A percentile compares a stretch with the other conserved stretches of the same genome.
Evolutionary conservation across 1,140 invertebrate species (phyloP).

Genomic region (Hesperophylax magnus): DNA sequence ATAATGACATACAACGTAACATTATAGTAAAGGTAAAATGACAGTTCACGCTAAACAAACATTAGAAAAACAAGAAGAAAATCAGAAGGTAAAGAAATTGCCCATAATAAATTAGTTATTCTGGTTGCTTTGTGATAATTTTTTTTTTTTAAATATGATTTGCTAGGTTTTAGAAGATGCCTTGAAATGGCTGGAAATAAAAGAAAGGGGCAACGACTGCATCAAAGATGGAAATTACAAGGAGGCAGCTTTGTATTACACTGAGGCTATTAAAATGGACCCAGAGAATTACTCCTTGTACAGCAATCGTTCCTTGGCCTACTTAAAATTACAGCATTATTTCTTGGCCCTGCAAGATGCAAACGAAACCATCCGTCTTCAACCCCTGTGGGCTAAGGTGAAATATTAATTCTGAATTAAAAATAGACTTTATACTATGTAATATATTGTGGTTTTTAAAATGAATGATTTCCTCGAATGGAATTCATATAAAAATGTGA

Average conservation of each 20-base stretch:
- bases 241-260: slow-evolving; percentile 86
- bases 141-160: background rate
- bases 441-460: background rate
- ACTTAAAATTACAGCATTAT: slow-evolving; percentile 83
- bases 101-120: background rate
- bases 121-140: background rate
- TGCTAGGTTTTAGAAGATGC: slow-evolving; percentile 25
- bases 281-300: slow-evolving; percentile 80
- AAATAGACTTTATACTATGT: background rate
- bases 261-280: slow-evolving; percentile 84
- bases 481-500: too few relatives aligned
- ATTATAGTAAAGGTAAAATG: too few relatives aligned
- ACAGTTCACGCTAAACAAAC: background rate
- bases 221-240: slow-evolving; percentile 80
- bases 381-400: slow-evolving; percentile 87
- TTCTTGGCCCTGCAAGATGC: slow-evolving; percentile 86
- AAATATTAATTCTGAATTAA: background rate
- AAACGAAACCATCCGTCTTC: slow-evolving; percentile 79
- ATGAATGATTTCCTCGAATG: too few relatives aligned
- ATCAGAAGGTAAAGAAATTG: too few relatives aligned
- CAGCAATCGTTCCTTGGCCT: slow-evolving; percentile 86
- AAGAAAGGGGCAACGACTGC: slow-evolving; percentile 83
- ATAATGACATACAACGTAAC: background rate
- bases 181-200: slow-evolving; percentile 63
- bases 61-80: slow-evolving; percentile 10